phyloP scores from a whole-genome alignment of 2,797 vertebrate genomes.

The Diceros bicornis region DNA sequence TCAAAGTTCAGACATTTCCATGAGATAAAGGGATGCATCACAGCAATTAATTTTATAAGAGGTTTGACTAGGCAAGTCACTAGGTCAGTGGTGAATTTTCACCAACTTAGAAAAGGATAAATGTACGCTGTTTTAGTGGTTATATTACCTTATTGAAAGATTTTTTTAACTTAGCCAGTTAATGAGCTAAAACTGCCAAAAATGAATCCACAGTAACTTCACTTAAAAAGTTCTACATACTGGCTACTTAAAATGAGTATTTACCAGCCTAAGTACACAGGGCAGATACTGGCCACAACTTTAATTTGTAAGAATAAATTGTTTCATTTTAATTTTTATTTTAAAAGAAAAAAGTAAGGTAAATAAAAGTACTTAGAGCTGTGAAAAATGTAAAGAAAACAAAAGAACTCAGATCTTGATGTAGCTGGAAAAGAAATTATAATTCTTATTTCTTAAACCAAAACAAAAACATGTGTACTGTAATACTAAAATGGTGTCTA shows the following conservation, averaged over 20 bases:
- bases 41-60: background rate
- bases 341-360: slow-evolving; percentile 32
- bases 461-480: slow-evolving; percentile 20
- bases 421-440: slow-evolving; percentile 39
- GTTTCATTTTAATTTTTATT: slow-evolving; percentile 69
- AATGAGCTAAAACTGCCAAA: slow-evolving; percentile 50
- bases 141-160: slow-evolving; percentile 54
- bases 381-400: slow-evolving; percentile 55
- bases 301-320: slow-evolving; percentile 75
- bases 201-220: slow-evolving; percentile 67
- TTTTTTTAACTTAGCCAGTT: slow-evolving; percentile 55
- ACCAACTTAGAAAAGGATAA: slow-evolving; percentile 67
- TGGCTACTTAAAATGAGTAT: slow-evolving; percentile 64
- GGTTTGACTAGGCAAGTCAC: slow-evolving; percentile 4
- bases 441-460: slow-evolving; percentile 66
- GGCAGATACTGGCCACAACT: slow-evolving; percentile 60
- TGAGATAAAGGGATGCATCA: background rate
- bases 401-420: slow-evolving; percentile 36
- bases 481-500: slow-evolving; percentile 40
- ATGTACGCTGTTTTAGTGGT: slow-evolving; percentile 60
- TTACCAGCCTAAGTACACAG: slow-evolving; percentile 56
- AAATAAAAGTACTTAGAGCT: slow-evolving; percentile 57
- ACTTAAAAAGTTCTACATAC: slow-evolving; percentile 40
- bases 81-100: slow-evolving; percentile 17
- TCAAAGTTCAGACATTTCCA: slow-evolving; percentile 5